Conservation (phyloP, 1,140 invertebrate genomes). For the Aradophagus sp. region DNA sequence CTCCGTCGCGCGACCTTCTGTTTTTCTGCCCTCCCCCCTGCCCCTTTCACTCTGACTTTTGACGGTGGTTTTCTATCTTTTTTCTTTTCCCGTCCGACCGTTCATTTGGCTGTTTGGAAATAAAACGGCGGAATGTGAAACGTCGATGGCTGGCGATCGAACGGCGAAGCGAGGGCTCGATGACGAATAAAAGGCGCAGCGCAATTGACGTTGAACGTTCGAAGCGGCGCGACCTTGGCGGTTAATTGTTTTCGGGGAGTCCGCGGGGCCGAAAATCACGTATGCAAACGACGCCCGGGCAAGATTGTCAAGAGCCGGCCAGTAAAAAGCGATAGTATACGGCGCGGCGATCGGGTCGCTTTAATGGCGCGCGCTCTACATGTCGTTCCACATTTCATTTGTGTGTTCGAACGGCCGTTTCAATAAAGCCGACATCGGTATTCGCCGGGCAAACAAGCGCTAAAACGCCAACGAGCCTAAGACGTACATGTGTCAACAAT, state of each 20-base stretch:
- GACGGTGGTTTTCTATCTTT: too few relatives aligned
- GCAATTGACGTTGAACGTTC: too few relatives aligned
- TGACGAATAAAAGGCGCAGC: conserved; percentile 40
- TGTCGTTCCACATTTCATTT: conserved; percentile 57
- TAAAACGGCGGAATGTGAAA: conserved; percentile 48
- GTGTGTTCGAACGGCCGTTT: conserved; percentile 49
- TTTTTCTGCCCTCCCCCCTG: too few relatives aligned
- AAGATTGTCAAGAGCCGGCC: conserved; percentile 13
- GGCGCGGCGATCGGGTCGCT: conserved; percentile 16
- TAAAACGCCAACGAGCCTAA: conserved; percentile 42
- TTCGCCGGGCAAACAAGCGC: conserved; percentile 55
- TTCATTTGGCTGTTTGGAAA: conserved; percentile 8
- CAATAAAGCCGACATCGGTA: conserved; percentile 49
- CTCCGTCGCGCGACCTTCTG: too few relatives aligned
- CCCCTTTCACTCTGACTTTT: too few relatives aligned
- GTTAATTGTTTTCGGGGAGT: conserved; percentile 28
- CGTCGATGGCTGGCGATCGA: conserved; percentile 22
- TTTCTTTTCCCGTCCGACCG: background rate
- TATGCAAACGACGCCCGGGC: conserved; percentile 53
- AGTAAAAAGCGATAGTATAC: conserved; percentile 48
- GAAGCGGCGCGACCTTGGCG: too few relatives aligned
- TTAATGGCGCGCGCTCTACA: conserved; percentile 53
- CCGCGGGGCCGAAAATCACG: too few relatives aligned
- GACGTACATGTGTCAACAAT: conserved; percentile 48
- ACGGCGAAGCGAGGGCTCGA: conserved; percentile 32